A percentile compares a stretch with the other conserved stretches of the same genome.
These are phyloP conservation scores for Drosophila watanabei DNA, from an alignment of 1,140 invertebrate species.

Conservation along the genomic window DNA sequence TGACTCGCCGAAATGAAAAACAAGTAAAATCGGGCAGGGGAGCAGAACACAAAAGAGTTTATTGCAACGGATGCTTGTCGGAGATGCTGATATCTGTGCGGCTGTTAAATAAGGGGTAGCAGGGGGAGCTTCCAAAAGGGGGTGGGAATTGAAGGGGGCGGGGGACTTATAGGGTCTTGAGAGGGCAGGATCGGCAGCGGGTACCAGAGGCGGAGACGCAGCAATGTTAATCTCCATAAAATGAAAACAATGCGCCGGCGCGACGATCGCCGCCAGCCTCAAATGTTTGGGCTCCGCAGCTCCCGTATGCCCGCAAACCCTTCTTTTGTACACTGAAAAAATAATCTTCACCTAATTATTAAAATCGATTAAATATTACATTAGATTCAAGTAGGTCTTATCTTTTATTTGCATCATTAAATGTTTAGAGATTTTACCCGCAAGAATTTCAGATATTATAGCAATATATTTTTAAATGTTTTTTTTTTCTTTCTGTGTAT, in stretches of 20 bases:
- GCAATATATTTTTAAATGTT: not conserved
- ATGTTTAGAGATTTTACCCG: not conserved
- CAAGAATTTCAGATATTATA: no score
- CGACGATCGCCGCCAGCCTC: conserved; percentile 56
- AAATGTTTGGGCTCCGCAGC: conserved; percentile 37
- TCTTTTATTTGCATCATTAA: not conserved
- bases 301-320: conserved; percentile 13
- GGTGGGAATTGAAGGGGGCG: conserved; percentile 6
- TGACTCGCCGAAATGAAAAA: conserved; percentile 83
- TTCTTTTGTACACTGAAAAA: conserved; percentile 8
- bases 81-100: conserved; percentile 74
- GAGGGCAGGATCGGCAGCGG: conserved; percentile 8
- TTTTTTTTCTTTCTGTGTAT: no score
- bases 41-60: conserved; percentile 59
- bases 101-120: conserved; percentile 20
- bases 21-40: conserved; percentile 73
- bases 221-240: conserved; percentile 84
- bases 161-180: conserved; percentile 9
- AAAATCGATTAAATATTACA: no score
- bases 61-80: conserved; percentile 75
- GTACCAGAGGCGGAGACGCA: conserved; percentile 52
- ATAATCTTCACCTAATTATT: not conserved
- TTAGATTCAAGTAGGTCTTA: no score
- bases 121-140: not conserved
- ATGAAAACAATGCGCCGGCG: conserved; percentile 83